Percentiles rank a stretch among this genome's conserved stretches.
phyloP scores from a whole-genome alignment of 2,113 vertebrate species.

The Hippopotamus amphibius region DNA sequence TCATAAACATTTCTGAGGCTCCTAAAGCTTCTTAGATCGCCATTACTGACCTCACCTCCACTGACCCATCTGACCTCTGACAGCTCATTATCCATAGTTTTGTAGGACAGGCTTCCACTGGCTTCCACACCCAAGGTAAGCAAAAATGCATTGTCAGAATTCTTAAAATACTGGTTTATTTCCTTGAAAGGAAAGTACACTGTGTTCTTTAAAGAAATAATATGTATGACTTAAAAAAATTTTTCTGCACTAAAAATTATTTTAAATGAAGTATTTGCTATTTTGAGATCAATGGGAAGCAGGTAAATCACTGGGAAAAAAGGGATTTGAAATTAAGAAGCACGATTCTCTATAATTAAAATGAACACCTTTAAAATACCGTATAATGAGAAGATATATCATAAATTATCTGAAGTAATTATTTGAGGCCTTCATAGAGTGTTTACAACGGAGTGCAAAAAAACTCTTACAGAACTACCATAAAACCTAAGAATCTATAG shows the following conservation, averaged over 20 bases:
- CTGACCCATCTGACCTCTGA: neutral
- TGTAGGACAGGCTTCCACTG: neutral
- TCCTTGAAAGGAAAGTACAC: neutral
- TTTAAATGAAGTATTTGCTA: conserved; percentile 42
- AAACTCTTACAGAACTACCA: neutral
- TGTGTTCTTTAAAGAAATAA: conserved; percentile 23
- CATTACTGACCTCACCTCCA: no score
- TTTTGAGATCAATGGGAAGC: conserved; percentile 43
- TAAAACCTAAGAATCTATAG: neutral
- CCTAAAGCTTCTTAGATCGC: neutral
- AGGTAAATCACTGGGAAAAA: conserved; percentile 25
- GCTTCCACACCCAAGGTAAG: neutral
- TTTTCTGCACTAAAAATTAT: conserved; percentile 1
- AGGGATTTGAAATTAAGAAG: conserved; percentile 13
- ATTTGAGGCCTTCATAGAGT: conserved; percentile 56
- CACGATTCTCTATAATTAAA: neutral
- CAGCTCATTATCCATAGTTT: neutral
- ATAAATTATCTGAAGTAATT: conserved; percentile 46
- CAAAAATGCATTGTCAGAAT: neutral
- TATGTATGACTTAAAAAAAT: neutral
- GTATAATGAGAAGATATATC: conserved; percentile 2
- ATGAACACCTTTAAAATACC: conserved; percentile 45
- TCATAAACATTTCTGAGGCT: neutral
- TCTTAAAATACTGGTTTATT: neutral
- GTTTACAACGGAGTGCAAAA: neutral